Base-by-base conservation (phyloP, 2,888 invertebrate genomes). In the Ormia ochracea region DNA sequence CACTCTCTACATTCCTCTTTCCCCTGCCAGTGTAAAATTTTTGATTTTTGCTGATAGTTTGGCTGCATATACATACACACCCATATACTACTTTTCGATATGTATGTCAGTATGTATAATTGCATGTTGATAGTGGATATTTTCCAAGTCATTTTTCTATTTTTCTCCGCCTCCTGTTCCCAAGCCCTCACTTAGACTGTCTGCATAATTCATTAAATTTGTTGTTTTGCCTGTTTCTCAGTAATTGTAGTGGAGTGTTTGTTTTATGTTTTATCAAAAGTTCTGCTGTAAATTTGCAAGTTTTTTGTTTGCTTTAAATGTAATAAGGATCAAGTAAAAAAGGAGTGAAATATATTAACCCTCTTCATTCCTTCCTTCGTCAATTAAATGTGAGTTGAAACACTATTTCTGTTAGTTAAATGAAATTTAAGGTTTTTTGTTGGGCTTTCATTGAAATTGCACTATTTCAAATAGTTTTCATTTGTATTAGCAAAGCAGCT, bases 321-420 rank as follows among this genome's bases (percentile, higher is more conserved):
- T 12, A 61, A 73, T 56, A 65, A 43, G 48, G 36, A 58, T 38
- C 14, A 63, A 56, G 33, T 2, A 31, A 26, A 38, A 26, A 54
- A 12, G 7, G 2, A 72, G 14, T 26, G 38, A 17, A 50, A 17
- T 5, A 58, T 9, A 28, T 28, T 41, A 12, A 7, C n/a, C 41
- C 14, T 9, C 17, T 33, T 21, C 1, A 3, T 48, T 26, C 6
- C 1, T 14, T 31, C 9, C 3, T 23, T 7, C 4, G 4, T 12
- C 19, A 5, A 10, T 31, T 45, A 14, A 54, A 54, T 54, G 38
- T 72, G 76, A 66, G 76, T 72, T 72, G n/a, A 72, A 80, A 61
- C 43, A 68, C 36, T 63, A 68, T 75, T 80, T 66, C 48, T 70
- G 76, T 80, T 76, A 80, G 72, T 80, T 76, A 80, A 68, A 76